Conservation (phyloP, 1,140 invertebrate species). For the Hormaphis cornu region DNA sequence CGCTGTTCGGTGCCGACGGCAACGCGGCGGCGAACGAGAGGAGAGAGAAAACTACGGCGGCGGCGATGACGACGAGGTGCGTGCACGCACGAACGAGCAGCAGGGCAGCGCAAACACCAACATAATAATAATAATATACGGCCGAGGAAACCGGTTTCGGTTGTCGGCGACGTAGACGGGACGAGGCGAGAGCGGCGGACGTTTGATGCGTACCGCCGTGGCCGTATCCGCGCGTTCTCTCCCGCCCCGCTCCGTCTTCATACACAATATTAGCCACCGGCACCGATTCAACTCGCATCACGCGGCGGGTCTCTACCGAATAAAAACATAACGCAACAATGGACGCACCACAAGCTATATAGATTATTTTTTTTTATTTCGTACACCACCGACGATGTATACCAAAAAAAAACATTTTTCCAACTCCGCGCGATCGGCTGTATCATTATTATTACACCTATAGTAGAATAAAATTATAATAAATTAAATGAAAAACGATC, state of each 20-base stretch:
- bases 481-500: too few relatives aligned
- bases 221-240: constrained; percentile 21
- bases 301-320: neutral
- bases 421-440: too few relatives aligned
- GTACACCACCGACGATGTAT: neutral
- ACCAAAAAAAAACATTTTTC: too few relatives aligned
- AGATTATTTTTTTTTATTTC: neutral
- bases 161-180: constrained; percentile 29
- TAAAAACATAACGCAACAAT: constrained; percentile 10
- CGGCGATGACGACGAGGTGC: neutral
- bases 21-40: neutral
- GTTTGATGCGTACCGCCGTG: constrained; percentile 26
- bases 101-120: neutral
- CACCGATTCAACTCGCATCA: constrained; percentile 17
- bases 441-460: too few relatives aligned
- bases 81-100: neutral
- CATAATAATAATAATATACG: neutral
- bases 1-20: neutral
- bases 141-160: constrained; percentile 29
- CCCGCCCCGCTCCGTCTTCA: neutral
- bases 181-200: constrained; percentile 21
- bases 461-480: too few relatives aligned
- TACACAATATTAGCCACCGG: neutral
- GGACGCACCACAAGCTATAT: neutral
- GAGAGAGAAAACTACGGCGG: neutral